phyloP scores from a whole-genome alignment of 2,113 vertebrate species.

The Aramus guarauna region DNA sequence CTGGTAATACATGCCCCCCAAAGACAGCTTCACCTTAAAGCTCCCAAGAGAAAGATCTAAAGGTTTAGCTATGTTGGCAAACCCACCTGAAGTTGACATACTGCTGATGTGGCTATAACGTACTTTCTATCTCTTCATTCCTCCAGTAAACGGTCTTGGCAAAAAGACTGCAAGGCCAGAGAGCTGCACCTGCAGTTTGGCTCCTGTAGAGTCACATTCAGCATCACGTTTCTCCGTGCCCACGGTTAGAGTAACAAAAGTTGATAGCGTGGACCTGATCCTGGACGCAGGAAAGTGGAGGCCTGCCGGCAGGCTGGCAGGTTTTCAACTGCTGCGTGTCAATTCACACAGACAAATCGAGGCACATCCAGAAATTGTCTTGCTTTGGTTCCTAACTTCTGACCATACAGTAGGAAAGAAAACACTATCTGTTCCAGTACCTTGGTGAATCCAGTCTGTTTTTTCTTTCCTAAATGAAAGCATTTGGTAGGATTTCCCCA shows the following conservation, averaged over 20 bases:
- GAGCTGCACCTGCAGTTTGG: not conserved
- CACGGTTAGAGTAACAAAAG: not conserved
- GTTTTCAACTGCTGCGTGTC: not conserved
- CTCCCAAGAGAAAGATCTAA: not conserved
- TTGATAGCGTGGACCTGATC: not conserved
- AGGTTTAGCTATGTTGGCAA: slow-evolving; percentile 10
- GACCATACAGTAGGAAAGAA: not conserved
- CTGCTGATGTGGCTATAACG: not conserved
- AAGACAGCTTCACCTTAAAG: not conserved
- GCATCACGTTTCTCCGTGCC: fast-evolving
- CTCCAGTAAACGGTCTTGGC: not conserved
- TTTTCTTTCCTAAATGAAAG: not conserved
- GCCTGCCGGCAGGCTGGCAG: not conserved
- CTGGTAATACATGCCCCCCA: not conserved
- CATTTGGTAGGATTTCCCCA: not conserved
- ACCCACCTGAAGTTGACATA: not conserved
- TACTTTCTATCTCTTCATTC: not conserved
- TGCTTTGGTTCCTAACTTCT: not conserved
- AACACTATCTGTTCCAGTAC: not conserved
- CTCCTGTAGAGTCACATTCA: not conserved
- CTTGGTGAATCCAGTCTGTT: not conserved
- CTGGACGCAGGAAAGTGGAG: not conserved
- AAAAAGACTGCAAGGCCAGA: not conserved
- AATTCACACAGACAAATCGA: not conserved
- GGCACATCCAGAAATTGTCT: not conserved